Percentiles rank a stretch among this genome's conserved stretches.
Conservation (phyloP, 1,140 invertebrate species). For the Scaptomyza montana region DNA sequence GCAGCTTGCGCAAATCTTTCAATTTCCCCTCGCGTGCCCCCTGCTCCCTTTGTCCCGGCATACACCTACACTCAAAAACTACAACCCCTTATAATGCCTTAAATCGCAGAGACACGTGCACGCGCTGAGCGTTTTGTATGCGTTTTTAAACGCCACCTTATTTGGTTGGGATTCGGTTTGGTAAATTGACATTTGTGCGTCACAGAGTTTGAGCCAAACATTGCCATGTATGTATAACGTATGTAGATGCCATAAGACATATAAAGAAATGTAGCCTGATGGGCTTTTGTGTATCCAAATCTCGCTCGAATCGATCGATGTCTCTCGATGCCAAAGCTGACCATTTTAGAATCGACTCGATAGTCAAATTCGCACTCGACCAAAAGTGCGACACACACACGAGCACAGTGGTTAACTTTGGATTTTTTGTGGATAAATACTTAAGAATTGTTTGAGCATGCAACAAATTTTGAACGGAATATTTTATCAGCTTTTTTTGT, state of each 20-base stretch:
- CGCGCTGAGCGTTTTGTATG: constrained; percentile 41
- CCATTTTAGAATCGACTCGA: constrained; percentile 25
- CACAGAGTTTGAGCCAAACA: constrained; percentile 31
- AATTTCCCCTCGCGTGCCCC: neutral
- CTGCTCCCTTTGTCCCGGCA: neutral
- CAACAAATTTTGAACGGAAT: no score
- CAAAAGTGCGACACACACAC: neutral
- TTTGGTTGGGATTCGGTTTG: constrained; percentile 50
- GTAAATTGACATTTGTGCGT: constrained; percentile 48
- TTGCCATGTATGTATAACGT: constrained; percentile 18
- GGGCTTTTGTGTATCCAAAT: constrained; percentile 7
- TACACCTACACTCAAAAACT: no score
- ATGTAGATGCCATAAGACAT: constrained; percentile 9
- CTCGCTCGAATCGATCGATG: constrained; percentile 15
- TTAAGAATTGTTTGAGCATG: no score
- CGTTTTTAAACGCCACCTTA: constrained; percentile 64
- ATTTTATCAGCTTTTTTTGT: no score
- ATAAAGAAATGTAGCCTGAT: constrained; percentile 40
- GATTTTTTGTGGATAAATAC: neutral
- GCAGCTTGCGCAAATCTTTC: constrained; percentile 32
- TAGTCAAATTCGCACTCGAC: constrained; percentile 32
- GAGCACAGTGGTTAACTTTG: constrained; percentile 1
- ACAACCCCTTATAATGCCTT: no score
- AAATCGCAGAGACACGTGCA: constrained; percentile 49
- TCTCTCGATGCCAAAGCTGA: constrained; percentile 27